These are phyloP conservation scores for Pocota personata DNA, from an alignment of 2,888 invertebrate species.

Conservation along the genomic window DNA sequence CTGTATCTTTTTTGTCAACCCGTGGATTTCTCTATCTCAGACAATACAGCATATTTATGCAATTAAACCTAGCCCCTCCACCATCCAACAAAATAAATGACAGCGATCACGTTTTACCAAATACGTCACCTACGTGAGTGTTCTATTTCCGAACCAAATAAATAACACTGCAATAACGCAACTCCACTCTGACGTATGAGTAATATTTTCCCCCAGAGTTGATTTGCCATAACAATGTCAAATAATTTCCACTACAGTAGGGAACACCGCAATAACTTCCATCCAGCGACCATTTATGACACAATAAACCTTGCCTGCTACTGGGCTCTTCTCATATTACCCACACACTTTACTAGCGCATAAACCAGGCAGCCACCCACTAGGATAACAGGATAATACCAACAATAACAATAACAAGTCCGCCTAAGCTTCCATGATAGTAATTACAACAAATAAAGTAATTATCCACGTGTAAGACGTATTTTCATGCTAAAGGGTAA, in stretches of 20 bases:
- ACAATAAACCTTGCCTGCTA: conserved; percentile 15
- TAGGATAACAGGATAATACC: conserved; percentile 5
- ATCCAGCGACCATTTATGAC: conserved; percentile 36
- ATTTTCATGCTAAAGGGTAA: conserved; percentile 44
- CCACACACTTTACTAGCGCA: not conserved
- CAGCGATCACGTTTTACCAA: conserved; percentile 16
- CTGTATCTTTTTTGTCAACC: too few species aligned
- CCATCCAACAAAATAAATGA: not conserved
- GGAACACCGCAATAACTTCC: conserved; percentile 23
- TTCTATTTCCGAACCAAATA: conserved; percentile 8
- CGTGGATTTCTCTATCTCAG: not conserved
- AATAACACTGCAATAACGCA: not conserved
- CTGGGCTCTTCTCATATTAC: not conserved
- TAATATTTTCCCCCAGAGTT: not conserved
- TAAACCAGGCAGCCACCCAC: not conserved
- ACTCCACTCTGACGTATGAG: conserved; percentile 38
- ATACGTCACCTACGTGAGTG: conserved; percentile 1
- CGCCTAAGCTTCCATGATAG: conserved; percentile 23
- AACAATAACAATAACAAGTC: conserved; percentile 9
- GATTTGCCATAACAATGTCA: conserved; percentile 19
- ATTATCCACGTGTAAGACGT: conserved; percentile 56
- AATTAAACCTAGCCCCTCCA: not conserved
- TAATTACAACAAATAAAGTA: conserved; percentile 60
- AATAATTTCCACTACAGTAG: conserved; percentile 29
- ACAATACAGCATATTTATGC: not conserved